Conservation (phyloP, 2,797 vertebrate genomes). For the Ibycter americanus region DNA sequence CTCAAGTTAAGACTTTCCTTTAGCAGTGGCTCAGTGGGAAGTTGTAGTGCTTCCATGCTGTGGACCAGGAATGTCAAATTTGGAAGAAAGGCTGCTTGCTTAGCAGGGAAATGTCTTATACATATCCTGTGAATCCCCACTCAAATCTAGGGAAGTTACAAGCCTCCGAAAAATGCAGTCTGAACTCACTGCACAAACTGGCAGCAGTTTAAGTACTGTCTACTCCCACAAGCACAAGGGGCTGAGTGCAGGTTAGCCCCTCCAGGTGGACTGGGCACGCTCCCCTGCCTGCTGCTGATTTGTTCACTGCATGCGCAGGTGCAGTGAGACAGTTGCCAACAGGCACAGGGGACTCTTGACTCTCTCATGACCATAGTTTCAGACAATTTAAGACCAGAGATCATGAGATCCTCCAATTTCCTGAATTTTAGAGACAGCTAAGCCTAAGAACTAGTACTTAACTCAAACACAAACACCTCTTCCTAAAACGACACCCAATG, state of each 20-base stretch:
- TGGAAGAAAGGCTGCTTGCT: background rate
- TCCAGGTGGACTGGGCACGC: rapidly evolving
- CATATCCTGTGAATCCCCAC: rapidly evolving
- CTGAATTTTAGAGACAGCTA: background rate
- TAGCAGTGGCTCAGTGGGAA: background rate
- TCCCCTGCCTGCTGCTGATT: background rate
- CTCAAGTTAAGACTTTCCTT: background rate
- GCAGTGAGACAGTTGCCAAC: background rate
- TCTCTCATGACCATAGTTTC: background rate
- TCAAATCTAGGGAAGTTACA: background rate
- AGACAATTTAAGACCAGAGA: background rate
- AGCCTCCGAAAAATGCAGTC: background rate
- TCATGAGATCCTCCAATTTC: background rate
- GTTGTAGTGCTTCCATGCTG: background rate
- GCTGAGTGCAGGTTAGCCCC: background rate
- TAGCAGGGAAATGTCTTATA: background rate
- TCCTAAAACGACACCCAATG: background rate
- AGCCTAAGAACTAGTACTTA: background rate
- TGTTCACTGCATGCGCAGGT: background rate
- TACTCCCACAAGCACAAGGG: background rate
- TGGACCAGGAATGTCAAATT: background rate
- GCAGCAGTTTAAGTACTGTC: background rate
- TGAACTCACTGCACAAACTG: background rate
- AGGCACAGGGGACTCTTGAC: background rate
- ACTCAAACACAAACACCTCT: background rate